Conservation (phyloP, 2,888 invertebrate genomes). For the Drosophila picticornis region DNA sequence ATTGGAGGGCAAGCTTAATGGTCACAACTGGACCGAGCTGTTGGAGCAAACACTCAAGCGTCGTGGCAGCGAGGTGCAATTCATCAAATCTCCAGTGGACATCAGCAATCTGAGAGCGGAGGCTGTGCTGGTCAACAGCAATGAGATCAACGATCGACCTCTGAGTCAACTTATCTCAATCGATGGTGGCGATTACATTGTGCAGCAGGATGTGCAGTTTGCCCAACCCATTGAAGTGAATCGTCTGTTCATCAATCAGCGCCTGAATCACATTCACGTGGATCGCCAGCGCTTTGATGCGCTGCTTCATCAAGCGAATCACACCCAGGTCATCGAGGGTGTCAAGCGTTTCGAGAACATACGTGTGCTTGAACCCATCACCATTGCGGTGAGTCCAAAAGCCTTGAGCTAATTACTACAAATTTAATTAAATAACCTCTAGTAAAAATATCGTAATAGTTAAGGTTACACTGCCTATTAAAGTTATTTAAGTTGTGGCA, state of each 20-base stretch:
- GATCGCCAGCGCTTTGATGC: conserved; percentile 85
- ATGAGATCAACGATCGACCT: conserved; percentile 71
- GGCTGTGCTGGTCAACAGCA: conserved; percentile 70
- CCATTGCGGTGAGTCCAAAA: conserved; percentile 73
- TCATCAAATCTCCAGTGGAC: conserved; percentile 78
- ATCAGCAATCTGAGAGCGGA: conserved; percentile 79
- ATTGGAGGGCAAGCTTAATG: conserved; percentile 86
- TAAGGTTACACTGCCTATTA: background rate
- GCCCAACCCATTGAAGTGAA: conserved; percentile 83
- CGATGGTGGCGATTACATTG: conserved; percentile 83
- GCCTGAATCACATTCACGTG: conserved; percentile 86
- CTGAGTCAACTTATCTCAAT: conserved; percentile 83
- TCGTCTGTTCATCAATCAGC: conserved; percentile 83
- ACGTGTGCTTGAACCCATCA: conserved; percentile 85
- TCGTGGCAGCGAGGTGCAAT: conserved; percentile 85
- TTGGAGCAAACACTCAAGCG: conserved; percentile 86
- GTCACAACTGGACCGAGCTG: conserved; percentile 85
- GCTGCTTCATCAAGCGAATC: conserved; percentile 83
- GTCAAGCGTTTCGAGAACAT: conserved; percentile 85
- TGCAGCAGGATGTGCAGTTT: conserved; percentile 86
- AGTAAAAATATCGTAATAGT: background rate
- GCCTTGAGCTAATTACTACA: background rate
- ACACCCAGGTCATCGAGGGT: conserved; percentile 85
- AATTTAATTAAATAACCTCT: background rate
- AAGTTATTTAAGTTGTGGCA: background rate